A percentile compares a stretch with the other conserved stretches of the same genome.
These are phyloP conservation scores for Numenius arquata DNA, from an alignment of 2,113 vertebrate species.

Conservation along the genomic window DNA sequence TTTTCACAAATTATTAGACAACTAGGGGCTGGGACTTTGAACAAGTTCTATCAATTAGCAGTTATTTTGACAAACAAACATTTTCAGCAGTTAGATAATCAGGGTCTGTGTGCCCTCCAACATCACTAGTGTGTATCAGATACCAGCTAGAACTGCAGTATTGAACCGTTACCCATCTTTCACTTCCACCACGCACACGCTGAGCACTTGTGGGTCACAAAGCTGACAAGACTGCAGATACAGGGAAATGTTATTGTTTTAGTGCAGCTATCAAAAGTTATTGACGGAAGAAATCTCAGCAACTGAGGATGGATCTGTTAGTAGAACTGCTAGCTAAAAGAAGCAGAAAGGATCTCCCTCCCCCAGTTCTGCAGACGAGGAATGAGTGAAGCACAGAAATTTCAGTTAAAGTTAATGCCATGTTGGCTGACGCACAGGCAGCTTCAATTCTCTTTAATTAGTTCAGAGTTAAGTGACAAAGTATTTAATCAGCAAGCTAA, in stretches of 20 bases:
- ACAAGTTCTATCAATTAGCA: conserved; percentile 9
- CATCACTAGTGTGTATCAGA: rapidly evolving
- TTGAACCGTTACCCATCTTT: background rate
- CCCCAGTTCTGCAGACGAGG: background rate
- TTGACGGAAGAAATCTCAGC: background rate
- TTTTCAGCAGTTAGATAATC: background rate
- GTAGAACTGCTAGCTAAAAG: background rate
- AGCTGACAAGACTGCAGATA: background rate
- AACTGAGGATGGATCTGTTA: background rate
- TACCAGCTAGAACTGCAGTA: rapidly evolving
- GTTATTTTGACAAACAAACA: conserved; percentile 26
- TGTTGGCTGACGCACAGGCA: conserved; percentile 50
- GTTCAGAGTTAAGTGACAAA: conserved; percentile 73
- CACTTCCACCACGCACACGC: rapidly evolving
- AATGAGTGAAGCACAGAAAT: background rate
- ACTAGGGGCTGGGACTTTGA: background rate
- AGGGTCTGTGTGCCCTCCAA: background rate
- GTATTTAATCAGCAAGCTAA: conserved; percentile 78
- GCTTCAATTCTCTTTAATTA: conserved; percentile 77
- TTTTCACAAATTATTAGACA: background rate
- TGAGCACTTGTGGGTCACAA: background rate
- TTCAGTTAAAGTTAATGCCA: conserved; percentile 52
- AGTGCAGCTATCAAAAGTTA: background rate
- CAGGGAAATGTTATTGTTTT: background rate
- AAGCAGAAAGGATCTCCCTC: background rate